These are phyloP conservation scores for Silurus aristotelis DNA, from an alignment of 2,797 vertebrate species.

Conservation along the genomic window DNA sequence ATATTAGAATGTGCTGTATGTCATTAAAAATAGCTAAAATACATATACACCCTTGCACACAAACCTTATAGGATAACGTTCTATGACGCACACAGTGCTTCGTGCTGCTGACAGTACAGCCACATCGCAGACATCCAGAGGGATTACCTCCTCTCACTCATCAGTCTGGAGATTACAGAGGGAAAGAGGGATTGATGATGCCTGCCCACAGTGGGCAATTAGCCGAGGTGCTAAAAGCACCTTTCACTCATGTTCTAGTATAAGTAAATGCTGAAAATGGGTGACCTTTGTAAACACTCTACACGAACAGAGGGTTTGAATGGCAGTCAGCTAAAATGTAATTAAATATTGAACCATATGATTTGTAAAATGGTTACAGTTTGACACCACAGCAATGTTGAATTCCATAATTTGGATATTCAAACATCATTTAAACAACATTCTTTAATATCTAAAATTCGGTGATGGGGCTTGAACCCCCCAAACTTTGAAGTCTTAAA, in stretches of 20 bases:
- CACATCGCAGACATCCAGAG: neutral
- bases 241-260: slow-evolving; percentile 11
- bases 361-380: neutral
- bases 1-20: neutral
- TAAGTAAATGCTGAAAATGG: neutral
- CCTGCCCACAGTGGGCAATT: neutral
- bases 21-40: neutral
- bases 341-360: neutral
- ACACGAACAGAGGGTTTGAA: neutral
- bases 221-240: slow-evolving; percentile 18
- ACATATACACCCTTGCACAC: too few relatives aligned
- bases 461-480: too few relatives aligned
- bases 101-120: slow-evolving; percentile 22
- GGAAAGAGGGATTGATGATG: neutral
- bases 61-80: neutral
- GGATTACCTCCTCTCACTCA: neutral
- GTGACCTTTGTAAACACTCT: neutral
- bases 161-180: neutral
- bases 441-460: neutral
- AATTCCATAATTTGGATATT: neutral
- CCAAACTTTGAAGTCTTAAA: too few relatives aligned
- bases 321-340: neutral
- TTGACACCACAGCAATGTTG: neutral
- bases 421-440: too few relatives aligned
- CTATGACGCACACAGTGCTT: neutral